Evolutionary conservation across 2,888 invertebrate species (phyloP).

Genomic region (Pecten maximus): DNA sequence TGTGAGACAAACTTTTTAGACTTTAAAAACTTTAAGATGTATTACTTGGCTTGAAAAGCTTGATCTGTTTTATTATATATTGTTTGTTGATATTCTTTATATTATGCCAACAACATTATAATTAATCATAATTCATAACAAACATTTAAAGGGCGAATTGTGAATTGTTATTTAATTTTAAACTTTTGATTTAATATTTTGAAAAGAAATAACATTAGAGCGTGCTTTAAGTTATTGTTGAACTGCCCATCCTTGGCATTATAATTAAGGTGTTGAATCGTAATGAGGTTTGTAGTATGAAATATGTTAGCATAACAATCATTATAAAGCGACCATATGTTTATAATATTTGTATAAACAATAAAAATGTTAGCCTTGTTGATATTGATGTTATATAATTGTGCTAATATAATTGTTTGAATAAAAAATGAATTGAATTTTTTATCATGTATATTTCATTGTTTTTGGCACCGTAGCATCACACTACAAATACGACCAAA

Average conservation of each 20-base stretch:
- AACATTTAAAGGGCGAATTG: too few relatives aligned
- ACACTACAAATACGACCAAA: background rate
- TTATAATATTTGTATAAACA: background rate
- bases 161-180: too few relatives aligned
- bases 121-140: too few relatives aligned
- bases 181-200: too few relatives aligned
- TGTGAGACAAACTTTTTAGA: background rate
- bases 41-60: background rate
- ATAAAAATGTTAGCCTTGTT: background rate
- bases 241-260: too few relatives aligned
- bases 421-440: background rate
- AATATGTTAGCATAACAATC: too few relatives aligned
- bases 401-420: conserved; percentile 36
- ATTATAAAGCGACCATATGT: too few relatives aligned
- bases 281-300: too few relatives aligned
- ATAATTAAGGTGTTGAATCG: too few relatives aligned
- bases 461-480: background rate
- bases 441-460: background rate
- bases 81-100: background rate
- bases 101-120: too few relatives aligned
- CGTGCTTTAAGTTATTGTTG: too few relatives aligned
- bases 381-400: background rate
- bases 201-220: too few relatives aligned
- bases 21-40: background rate
- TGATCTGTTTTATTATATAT: background rate